These are phyloP conservation scores for Perithous albicinctus DNA, from an alignment of 2,888 invertebrate genomes.

Conservation along the genomic window DNA sequence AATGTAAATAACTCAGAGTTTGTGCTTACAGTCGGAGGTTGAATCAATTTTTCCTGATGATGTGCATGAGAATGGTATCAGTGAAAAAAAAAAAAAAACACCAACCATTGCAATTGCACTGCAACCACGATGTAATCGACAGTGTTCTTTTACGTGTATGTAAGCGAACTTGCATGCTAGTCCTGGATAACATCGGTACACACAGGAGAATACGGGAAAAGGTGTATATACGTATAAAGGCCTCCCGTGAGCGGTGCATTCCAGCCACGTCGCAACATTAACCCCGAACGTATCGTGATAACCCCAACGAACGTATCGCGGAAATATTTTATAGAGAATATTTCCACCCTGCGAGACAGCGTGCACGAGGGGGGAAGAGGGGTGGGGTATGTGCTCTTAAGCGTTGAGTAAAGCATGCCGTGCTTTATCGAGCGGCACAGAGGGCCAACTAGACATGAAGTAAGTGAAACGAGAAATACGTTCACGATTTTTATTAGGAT, in stretches of 20 bases:
- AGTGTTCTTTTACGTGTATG: slow-evolving; percentile 9
- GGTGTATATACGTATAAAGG: not conserved
- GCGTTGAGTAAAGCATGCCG: not conserved
- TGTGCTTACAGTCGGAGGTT: too few relatives aligned
- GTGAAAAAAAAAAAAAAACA: too few relatives aligned
- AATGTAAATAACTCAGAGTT: too few relatives aligned
- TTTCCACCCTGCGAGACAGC: slow-evolving; percentile 47
- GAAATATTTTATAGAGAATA: slow-evolving; percentile 70
- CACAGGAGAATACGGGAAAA: not conserved
- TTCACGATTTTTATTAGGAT: not conserved
- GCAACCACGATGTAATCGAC: slow-evolving; percentile 30
- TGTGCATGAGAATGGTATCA: too few relatives aligned
- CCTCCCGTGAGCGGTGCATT: slow-evolving; percentile 66
- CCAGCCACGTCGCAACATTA: slow-evolving; percentile 77
- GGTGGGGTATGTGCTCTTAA: too few relatives aligned
- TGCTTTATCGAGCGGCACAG: not conserved
- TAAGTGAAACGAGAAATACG: not conserved
- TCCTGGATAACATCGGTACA: not conserved
- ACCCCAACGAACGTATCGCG: slow-evolving; percentile 58
- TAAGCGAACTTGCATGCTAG: not conserved
- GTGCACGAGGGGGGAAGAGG: not conserved
- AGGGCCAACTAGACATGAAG: not conserved
- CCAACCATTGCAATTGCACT: too few relatives aligned
- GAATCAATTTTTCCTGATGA: too few relatives aligned
- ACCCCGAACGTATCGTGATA: slow-evolving; percentile 72